Conservation (phyloP, 2,888 invertebrate genomes). For the Noctuana brunneofusca region DNA sequence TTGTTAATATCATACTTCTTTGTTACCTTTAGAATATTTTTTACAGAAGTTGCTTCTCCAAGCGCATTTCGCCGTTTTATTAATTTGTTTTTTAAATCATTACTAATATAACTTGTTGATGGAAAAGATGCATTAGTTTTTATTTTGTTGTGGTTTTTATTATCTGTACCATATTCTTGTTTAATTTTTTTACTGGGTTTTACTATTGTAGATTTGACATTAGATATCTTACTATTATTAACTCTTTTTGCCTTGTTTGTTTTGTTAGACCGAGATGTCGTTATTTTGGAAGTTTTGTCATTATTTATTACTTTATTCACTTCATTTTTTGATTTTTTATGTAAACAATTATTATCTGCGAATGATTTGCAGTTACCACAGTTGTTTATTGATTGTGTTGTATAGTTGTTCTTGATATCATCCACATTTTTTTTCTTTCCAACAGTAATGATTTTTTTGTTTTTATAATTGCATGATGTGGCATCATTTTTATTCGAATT, state of each 20-base stretch:
- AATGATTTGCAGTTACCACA: background rate
- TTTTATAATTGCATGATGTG: background rate
- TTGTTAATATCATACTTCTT: constrained; percentile 15
- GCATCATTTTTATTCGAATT: background rate
- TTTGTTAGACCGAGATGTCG: background rate
- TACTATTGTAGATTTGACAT: background rate
- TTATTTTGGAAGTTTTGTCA: background rate
- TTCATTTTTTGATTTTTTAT: background rate
- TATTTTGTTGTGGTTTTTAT: background rate
- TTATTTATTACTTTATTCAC: background rate
- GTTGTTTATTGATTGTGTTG: background rate
- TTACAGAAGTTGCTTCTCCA: constrained; percentile 1
- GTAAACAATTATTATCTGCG: background rate
- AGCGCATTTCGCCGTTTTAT: background rate
- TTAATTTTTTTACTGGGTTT: background rate
- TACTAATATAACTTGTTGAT: background rate
- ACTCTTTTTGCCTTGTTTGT: background rate
- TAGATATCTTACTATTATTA: background rate
- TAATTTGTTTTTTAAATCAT: constrained; percentile 1
- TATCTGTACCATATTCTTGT: background rate
- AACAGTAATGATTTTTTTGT: background rate
- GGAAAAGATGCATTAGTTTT: background rate
- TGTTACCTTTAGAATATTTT: constrained; percentile 9
- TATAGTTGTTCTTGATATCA: background rate
- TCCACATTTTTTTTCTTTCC: background rate